Evolutionary conservation across 1,140 invertebrate species (phyloP).

Genomic region (Rhynchophorus ferrugineus): DNA sequence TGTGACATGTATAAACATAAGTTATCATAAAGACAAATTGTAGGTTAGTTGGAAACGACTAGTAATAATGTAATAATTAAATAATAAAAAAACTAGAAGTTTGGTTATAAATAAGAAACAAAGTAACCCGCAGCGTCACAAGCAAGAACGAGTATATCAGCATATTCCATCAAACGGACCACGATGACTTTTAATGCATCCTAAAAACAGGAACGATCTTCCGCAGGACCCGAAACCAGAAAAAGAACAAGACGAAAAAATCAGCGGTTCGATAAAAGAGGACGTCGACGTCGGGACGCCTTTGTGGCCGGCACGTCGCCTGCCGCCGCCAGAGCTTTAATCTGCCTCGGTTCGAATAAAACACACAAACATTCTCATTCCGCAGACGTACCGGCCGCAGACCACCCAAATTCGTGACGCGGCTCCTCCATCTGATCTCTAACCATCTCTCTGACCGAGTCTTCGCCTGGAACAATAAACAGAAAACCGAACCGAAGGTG

Average conservation of each 20-base stretch:
- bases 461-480: not conserved
- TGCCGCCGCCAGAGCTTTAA: not conserved
- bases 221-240: not conserved
- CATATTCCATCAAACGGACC: not conserved
- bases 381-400: not conserved
- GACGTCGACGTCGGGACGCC: not conserved
- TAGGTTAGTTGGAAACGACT: too few species aligned
- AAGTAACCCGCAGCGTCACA: too few species aligned
- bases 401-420: not conserved
- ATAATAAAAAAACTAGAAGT: too few species aligned
- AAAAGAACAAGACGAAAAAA: not conserved
- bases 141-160: too few species aligned
- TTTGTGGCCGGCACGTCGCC: not conserved
- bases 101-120: too few species aligned
- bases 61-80: too few species aligned
- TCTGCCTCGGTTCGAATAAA: not conserved
- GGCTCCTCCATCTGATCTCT: not conserved
- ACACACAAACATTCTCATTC: not conserved
- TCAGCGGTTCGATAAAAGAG: not conserved
- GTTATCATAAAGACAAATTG: too few species aligned
- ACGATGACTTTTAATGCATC: not conserved
- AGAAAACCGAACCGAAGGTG: not conserved
- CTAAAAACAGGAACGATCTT: not conserved
- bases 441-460: not conserved
- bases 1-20: too few species aligned